Conservation (phyloP, 2,113 vertebrate genomes). For the Carlito syrichta region DNA sequence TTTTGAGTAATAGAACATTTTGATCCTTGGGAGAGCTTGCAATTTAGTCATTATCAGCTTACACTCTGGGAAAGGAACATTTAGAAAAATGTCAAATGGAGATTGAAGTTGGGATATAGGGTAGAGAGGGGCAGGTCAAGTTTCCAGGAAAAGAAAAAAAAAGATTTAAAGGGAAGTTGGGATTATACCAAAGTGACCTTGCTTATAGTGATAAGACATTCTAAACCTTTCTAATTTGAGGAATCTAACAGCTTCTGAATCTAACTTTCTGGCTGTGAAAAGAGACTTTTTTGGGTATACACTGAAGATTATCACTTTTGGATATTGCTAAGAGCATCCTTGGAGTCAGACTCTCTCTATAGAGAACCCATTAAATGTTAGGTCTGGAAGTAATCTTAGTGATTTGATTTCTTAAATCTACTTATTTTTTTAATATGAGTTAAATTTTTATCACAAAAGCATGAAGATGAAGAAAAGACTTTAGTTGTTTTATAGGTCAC, state of each 20-base stretch:
- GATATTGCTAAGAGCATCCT: neutral
- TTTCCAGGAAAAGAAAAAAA: neutral
- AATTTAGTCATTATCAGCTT: neutral
- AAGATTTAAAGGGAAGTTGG: neutral
- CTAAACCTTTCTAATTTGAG: neutral
- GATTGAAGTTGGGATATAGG: neutral
- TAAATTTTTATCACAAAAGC: constrained; percentile 11
- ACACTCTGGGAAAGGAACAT: neutral
- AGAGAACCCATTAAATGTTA: neutral
- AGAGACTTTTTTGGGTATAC: neutral
- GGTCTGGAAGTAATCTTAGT: neutral
- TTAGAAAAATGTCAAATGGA: neutral
- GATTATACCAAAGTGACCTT: neutral
- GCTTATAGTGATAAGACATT: neutral
- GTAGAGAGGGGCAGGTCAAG: neutral
- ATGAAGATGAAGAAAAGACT: neutral
- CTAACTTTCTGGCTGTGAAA: neutral
- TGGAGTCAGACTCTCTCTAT: neutral
- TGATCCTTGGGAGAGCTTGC: neutral
- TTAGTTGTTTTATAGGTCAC: neutral
- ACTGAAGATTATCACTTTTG: neutral
- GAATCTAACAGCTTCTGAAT: neutral
- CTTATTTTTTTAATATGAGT: neutral
- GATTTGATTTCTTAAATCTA: neutral
- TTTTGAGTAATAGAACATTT: neutral